phyloP scores from a whole-genome alignment of 1,140 invertebrate genomes.

The Adoxophyes honmai region DNA sequence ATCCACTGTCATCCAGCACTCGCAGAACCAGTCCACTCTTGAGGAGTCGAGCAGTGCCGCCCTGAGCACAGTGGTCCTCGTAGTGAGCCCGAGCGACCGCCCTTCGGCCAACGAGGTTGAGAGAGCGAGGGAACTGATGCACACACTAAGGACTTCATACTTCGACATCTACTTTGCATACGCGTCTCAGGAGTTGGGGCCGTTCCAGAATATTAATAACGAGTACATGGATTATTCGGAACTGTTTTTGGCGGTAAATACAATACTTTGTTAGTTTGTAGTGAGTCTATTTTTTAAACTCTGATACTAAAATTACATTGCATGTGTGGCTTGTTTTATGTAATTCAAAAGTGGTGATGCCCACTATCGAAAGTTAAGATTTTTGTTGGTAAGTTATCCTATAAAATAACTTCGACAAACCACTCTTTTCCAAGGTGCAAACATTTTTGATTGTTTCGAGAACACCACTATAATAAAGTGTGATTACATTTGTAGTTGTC shows the following conservation, averaged over 20 bases:
- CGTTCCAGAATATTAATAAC: conserved; percentile 60
- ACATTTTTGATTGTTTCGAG: too few species aligned
- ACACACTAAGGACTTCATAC: conserved; percentile 48
- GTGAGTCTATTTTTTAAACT: too few species aligned
- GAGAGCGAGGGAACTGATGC: conserved; percentile 51
- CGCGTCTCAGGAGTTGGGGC: conserved; percentile 46
- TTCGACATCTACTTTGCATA: conserved; percentile 70
- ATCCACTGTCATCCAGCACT: conserved; percentile 51
- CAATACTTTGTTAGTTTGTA: conserved; percentile 11
- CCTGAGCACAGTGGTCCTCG: conserved; percentile 55
- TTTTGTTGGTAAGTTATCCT: too few species aligned
- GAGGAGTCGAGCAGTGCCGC: conserved; percentile 49
- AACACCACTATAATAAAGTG: too few species aligned
- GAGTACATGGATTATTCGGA: conserved; percentile 67
- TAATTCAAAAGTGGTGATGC: too few species aligned
- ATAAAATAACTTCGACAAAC: too few species aligned
- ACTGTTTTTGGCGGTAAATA: conserved; percentile 53
- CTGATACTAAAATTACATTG: too few species aligned
- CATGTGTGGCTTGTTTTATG: too few species aligned
- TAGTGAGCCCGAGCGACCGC: conserved; percentile 59
- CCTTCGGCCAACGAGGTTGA: conserved; percentile 56
- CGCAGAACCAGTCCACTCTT: conserved; percentile 46
- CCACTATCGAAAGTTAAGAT: too few species aligned
- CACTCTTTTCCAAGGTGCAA: too few species aligned
- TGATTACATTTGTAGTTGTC: too few species aligned